phyloP scores from a whole-genome alignment of 2,113 vertebrate genomes.

The Raja brachyura region DNA sequence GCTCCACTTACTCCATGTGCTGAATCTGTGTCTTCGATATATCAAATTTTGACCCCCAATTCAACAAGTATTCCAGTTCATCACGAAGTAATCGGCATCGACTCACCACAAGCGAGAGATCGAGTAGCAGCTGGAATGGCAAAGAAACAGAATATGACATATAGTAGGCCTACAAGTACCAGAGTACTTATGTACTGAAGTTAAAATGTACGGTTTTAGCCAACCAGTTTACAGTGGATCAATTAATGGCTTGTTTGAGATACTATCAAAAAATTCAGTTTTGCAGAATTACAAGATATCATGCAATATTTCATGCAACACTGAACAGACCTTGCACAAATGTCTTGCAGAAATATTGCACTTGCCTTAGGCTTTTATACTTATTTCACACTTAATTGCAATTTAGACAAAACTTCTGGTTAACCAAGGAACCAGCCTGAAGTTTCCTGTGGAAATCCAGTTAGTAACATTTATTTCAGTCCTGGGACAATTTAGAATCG shows the following conservation, averaged over 20 bases:
- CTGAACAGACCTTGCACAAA: not conserved
- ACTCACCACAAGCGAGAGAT: slow-evolving; percentile 57
- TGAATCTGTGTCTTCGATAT: slow-evolving; percentile 53
- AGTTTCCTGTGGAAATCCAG: not conserved
- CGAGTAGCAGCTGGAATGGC: slow-evolving; percentile 56
- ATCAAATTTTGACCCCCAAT: slow-evolving; percentile 64
- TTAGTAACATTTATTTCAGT: not conserved
- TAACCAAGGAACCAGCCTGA: not conserved
- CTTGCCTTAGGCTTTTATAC: not conserved
- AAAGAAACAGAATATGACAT: not conserved
- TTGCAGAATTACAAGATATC: not conserved
- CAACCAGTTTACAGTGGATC: too few relatives aligned
- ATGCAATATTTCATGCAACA: not conserved
- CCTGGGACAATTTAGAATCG: not conserved
- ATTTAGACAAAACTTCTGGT: not conserved
- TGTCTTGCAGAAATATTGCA: too few relatives aligned
- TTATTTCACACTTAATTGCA: not conserved
- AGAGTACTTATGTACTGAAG: not conserved
- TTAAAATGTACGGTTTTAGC: too few relatives aligned
- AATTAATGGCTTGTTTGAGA: not conserved
- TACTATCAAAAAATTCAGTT: not conserved
- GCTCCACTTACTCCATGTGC: slow-evolving; percentile 56
- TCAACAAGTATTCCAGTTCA: slow-evolving; percentile 63
- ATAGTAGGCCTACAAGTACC: not conserved
- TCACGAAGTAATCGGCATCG: slow-evolving; percentile 58